Evolutionary conservation across 2,888 invertebrate species (phyloP).

Genomic region (Polia nebulosa): DNA sequence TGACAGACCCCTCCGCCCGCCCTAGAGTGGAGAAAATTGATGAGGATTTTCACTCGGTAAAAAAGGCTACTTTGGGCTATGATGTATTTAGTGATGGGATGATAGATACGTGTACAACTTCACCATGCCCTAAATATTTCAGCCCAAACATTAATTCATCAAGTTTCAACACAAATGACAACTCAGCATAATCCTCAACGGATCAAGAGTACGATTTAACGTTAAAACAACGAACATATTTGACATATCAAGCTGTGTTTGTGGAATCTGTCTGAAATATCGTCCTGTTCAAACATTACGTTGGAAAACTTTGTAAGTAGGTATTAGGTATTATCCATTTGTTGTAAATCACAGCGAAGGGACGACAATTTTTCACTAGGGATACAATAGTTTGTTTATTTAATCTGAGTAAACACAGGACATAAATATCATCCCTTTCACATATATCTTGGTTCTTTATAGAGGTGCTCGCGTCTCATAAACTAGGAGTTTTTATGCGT

Average conservation of each 20-base stretch:
- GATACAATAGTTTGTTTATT: conserved; percentile 63
- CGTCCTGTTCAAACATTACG: conserved; percentile 30
- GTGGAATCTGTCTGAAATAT: conserved; percentile 27
- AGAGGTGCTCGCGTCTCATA: conserved; percentile 48
- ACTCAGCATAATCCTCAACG: background rate
- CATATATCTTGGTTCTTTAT: conserved; percentile 61
- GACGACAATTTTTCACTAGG: conserved; percentile 58
- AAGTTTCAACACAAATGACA: too few species aligned
- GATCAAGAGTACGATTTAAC: background rate
- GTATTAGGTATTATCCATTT: conserved; percentile 42
- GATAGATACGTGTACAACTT: too few species aligned
- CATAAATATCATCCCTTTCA: conserved; percentile 62
- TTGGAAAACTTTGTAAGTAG: conserved; percentile 38
- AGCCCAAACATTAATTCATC: background rate
- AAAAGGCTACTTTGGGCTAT: too few species aligned
- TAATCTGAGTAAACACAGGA: conserved; percentile 58
- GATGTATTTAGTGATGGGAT: too few species aligned
- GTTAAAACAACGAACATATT: conserved; percentile 13
- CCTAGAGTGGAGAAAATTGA: too few species aligned
- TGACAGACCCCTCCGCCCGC: too few species aligned
- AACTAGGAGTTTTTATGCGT: conserved; percentile 36
- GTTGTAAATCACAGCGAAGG: conserved; percentile 58
- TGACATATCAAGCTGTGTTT: conserved; percentile 5
- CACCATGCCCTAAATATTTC: too few species aligned
- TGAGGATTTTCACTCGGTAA: too few species aligned